A percentile compares a stretch with the other conserved stretches of the same genome.
Conservation (phyloP, 35 echinoderm and acorn worm genomes). For the Ophioderma brevispina region DNA sequence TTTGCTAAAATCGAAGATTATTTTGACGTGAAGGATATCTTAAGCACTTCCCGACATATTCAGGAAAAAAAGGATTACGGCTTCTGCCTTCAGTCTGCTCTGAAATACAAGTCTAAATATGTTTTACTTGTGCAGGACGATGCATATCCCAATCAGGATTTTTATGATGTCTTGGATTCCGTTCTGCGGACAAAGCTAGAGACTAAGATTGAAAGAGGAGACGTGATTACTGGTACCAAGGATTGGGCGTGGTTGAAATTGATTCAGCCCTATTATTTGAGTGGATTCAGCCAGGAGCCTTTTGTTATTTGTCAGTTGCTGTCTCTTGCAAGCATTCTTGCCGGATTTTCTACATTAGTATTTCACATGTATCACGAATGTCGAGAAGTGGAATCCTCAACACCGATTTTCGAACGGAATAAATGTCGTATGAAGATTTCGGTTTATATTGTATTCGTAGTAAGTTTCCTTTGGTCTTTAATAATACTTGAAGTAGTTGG, state of each 20-base stretch:
- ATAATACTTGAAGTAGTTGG: not conserved
- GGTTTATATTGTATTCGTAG: not conserved
- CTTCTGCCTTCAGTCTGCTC: not conserved
- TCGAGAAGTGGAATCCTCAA: not conserved
- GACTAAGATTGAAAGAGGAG: not conserved
- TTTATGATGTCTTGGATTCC: not conserved
- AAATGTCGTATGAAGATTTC: not conserved
- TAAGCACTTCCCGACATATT: not conserved
- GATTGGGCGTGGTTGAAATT: not conserved
- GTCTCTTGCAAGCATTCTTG: not conserved
- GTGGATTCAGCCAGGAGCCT: not conserved
- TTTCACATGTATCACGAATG: not conserved
- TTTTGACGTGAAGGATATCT: too few species aligned
- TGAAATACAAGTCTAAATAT: not conserved
- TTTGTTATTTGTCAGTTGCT: not conserved
- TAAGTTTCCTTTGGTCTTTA: not conserved
- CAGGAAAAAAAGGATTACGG: not conserved
- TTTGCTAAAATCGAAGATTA: not conserved
- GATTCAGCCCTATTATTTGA: not conserved
- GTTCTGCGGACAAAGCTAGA: not conserved
- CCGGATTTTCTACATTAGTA: not conserved
- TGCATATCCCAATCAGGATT: not conserved
- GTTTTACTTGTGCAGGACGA: not conserved
- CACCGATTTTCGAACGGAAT: not conserved
- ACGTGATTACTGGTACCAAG: not conserved